Evolutionary conservation across 2,888 invertebrate genomes (phyloP), one percentile per base, ranked within the genome.

Genomic region (Coelinius sp.): DNA sequence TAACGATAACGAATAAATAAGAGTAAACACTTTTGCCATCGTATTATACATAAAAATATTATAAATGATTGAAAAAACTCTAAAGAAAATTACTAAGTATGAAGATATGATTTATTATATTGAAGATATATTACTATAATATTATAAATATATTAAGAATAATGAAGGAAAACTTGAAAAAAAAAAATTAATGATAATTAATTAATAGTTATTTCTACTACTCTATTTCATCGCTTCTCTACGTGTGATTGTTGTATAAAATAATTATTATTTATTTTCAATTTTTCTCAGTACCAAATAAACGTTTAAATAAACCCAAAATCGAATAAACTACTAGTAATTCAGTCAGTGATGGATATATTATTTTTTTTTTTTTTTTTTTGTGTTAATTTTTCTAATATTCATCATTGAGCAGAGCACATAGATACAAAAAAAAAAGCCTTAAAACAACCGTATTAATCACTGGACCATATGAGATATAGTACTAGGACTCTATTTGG

Each of bases 221-320:
- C 80, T 85, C 84, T 86, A 86, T 85, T 87, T 86, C 82, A 83
- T 86, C 84, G 87, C 86, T 87, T 86, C 86, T 86, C 86, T 86
- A 85, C 83, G 85, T 87, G 86, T 87, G 86, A 84, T 87, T 86
- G 86, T 86, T 86, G 87, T 85, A 87, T 85, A 85, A 86, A 84
- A 81, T 81, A 81, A 78, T 81, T 77, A 76, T 72, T 74, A 82
- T 78, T 81, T 74, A 78, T 81, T 81, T 80, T 75, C 71, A 76
- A 78, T 76, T 79, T 77, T 81, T 49, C 22, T 25, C 78, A 78
- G 56, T 70, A 70, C 65, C 25, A 49, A 70, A 56, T 70, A 66
- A 24, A 70, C 64, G 46, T 65, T 65, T 22, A 70, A 49, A 59
- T 31, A 59, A 59, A 59, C 14, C 20, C 35, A 35, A 59, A n/a